Conservation (phyloP, 2,113 vertebrate species). For the Ibidorhyncha struthersii region DNA sequence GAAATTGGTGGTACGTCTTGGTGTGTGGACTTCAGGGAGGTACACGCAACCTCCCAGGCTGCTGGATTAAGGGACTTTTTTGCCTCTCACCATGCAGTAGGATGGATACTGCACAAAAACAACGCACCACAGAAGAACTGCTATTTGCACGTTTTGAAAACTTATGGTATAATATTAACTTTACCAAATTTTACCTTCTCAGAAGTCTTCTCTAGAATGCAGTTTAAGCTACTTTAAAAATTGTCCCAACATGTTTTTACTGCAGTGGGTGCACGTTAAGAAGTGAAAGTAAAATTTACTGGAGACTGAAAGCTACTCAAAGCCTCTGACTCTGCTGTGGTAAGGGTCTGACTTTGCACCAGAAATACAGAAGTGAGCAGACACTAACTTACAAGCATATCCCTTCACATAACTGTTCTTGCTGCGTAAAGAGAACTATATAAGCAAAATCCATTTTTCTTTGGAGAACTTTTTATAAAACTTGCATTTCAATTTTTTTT, state of each 20-base stretch:
- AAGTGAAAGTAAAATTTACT: neutral
- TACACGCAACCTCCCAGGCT: neutral
- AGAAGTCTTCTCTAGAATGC: neutral
- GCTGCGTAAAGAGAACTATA: neutral
- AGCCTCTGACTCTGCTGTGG: neutral
- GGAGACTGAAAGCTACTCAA: neutral
- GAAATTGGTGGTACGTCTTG: neutral
- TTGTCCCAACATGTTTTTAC: neutral
- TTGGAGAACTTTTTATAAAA: neutral
- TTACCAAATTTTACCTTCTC: neutral
- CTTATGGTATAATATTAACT: neutral
- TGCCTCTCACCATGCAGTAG: neutral
- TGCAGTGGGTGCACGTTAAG: neutral
- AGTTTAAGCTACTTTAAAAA: neutral
- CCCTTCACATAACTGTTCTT: neutral
- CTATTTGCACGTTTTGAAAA: neutral
- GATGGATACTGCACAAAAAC: neutral
- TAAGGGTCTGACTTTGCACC: neutral
- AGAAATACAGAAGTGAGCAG: neutral
- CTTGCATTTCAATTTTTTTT: neutral
- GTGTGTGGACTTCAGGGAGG: neutral
- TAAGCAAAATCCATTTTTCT: neutral
- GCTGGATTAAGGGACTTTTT: neutral
- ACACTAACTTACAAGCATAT: neutral
- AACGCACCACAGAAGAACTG: neutral